Base-by-base conservation (phyloP, 2,797 vertebrate genomes). In the Agapornis canus region DNA sequence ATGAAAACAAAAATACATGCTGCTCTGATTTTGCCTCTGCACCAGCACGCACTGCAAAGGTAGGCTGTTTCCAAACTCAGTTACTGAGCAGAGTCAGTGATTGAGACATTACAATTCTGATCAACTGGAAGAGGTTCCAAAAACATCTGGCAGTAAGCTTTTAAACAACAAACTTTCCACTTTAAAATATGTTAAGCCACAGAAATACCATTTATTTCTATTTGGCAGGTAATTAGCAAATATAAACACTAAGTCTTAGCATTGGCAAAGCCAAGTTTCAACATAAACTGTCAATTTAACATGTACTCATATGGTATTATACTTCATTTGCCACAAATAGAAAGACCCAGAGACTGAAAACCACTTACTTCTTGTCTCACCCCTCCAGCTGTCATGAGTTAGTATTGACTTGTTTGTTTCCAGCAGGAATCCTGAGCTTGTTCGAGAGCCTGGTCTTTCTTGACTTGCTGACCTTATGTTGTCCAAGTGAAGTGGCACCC, bases 401-500 rank as follows among this genome's bases (percentile, higher is more conserved):
- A 19, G 97, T 97, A 97, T 95, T 82, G 97, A 89, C 93, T 98
- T 97, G 95, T 89, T 96, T 80, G 97, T 73, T 93, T 98, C 98
- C 71, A 97, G 82, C 76, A 98, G 96, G 76, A 96, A 98, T 86
- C 97, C 95, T 80, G 96, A 97, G 79, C 89, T 97, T 8, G 92
- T 93, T 68, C 97, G 95, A 82, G 89, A 97, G 82, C 97, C 95
- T 29, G 95, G 95, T 97, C 98, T 98, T 97, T 98, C 98, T 90
- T 96, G 97, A 43, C 96, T 97, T n/a, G 98, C 98, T 92, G 97
- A 96, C 94, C 98, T 97, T 60, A 95, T 90, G 26, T 98, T 98
- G 52, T 99, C 98, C 97, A 99, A 97, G 76, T 98, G 98, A 91
- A 99, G 98, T 23, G 98, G 99, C 81, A 99, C 98, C 98, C 99